These are phyloP conservation scores for Charaxes varanes DNA, from an alignment of 1,140 invertebrate genomes.

Conservation along the genomic window DNA sequence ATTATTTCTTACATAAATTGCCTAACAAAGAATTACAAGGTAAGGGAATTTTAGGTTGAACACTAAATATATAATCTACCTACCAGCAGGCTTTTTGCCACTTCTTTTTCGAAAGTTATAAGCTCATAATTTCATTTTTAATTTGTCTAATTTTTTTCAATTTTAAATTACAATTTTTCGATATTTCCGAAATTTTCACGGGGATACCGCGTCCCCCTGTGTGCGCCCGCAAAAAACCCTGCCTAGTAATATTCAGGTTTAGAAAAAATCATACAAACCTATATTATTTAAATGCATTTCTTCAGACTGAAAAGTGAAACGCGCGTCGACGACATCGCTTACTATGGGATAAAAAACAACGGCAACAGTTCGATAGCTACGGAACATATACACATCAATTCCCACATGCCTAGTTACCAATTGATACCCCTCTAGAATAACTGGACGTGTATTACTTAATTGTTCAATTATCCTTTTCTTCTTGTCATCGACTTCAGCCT, in stretches of 20 bases:
- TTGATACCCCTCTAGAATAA: constrained; percentile 49
- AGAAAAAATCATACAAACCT: constrained; percentile 33
- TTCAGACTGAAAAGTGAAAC: constrained; percentile 58
- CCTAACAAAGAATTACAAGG: too few relatives aligned
- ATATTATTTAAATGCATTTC: constrained; percentile 64
- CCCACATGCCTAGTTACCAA: constrained; percentile 56
- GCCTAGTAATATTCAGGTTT: not conserved
- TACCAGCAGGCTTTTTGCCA: too few relatives aligned
- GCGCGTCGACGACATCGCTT: constrained; percentile 48
- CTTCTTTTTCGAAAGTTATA: too few relatives aligned
- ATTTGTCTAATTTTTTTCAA: too few relatives aligned
- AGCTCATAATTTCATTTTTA: too few relatives aligned
- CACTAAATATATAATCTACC: too few relatives aligned
- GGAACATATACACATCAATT: constrained; percentile 61
- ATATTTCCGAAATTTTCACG: too few relatives aligned
- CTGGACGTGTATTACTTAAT: constrained; percentile 50
- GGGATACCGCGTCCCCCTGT: too few relatives aligned
- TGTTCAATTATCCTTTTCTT: constrained; percentile 55
- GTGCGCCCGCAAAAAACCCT: too few relatives aligned
- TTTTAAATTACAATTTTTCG: too few relatives aligned
- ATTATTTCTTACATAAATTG: too few relatives aligned
- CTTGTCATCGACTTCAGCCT: constrained; percentile 44
- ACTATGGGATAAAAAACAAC: constrained; percentile 55
- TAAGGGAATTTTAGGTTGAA: too few relatives aligned
- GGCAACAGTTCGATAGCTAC: constrained; percentile 62